These are phyloP conservation scores for Neoseiulus cucumeris DNA, from an alignment of 1,140 invertebrate species.

Conservation along the genomic window DNA sequence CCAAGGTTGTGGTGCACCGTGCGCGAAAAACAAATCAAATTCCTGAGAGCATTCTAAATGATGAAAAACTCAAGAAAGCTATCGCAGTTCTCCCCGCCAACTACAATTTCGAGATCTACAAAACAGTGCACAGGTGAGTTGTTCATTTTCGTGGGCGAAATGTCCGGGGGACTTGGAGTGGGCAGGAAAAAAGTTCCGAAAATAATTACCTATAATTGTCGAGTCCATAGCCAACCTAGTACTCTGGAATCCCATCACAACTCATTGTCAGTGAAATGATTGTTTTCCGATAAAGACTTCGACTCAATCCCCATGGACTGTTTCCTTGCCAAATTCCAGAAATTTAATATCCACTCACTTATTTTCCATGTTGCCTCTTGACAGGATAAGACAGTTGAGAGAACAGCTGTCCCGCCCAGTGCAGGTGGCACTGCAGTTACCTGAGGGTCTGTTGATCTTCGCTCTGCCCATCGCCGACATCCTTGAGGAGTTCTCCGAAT, in stretches of 20 bases:
- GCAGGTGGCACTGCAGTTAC: conserved; percentile 81
- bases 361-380: conserved; percentile 27
- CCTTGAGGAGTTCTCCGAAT: conserved; percentile 71
- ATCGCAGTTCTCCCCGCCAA: conserved; percentile 53
- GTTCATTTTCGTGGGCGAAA: no score
- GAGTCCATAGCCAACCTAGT: no score
- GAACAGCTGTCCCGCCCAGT: conserved; percentile 36
- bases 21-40: conserved; percentile 31
- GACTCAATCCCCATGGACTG: no score
- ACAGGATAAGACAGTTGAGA: conserved; percentile 62
- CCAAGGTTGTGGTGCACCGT: background rate
- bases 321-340: no score
- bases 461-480: conserved; percentile 84
- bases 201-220: no score
- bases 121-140: conserved; percentile 45
- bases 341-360: no score
- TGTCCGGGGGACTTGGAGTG: no score
- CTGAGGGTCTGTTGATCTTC: conserved; percentile 79
- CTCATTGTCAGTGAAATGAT: no score
- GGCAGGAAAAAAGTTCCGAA: no score
- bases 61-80: conserved; percentile 49
- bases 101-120: conserved; percentile 97
- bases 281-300: no score
- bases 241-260: no score
- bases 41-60: conserved; percentile 57